Conservation (phyloP, 2,888 invertebrate species). For the Zele albiditarsus region DNA sequence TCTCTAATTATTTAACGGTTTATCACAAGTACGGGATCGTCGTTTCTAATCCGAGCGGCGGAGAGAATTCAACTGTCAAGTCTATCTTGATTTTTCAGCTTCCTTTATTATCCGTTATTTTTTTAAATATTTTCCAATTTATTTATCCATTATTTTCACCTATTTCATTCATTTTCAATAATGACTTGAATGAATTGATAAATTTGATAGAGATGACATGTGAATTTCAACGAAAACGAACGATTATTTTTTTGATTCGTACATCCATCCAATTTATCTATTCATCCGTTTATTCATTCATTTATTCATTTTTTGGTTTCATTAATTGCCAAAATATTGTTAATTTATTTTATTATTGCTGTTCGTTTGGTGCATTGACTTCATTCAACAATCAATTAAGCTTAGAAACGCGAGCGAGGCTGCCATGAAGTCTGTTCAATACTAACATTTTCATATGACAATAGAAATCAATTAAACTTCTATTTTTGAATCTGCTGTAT, state of each 20-base stretch:
- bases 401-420: slow-evolving; percentile 47
- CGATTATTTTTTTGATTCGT: slow-evolving; percentile 26
- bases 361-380: slow-evolving; percentile 64
- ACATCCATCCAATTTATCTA: not conserved
- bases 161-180: not conserved
- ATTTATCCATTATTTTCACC: not conserved
- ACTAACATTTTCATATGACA: too few relatives aligned
- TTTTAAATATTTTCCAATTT: slow-evolving; percentile 14
- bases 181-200: not conserved
- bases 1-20: slow-evolving; percentile 49
- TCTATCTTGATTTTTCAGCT: not conserved
- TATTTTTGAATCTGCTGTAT: too few relatives aligned
- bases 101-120: slow-evolving; percentile 22
- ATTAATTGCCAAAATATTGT: slow-evolving; percentile 23
- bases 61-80: slow-evolving; percentile 40
- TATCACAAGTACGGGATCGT: slow-evolving; percentile 68
- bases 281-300: not conserved
- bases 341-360: slow-evolving; percentile 61
- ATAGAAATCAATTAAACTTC: too few relatives aligned
- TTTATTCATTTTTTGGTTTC: not conserved
- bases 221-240: not conserved
- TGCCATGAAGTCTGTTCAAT: slow-evolving; percentile 13
- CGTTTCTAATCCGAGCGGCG: slow-evolving; percentile 48
- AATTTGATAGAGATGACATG: not conserved
- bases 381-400: slow-evolving; percentile 49